phyloP scores from a whole-genome alignment of 2,113 vertebrate species.

The Illadopsis cleaveri region DNA sequence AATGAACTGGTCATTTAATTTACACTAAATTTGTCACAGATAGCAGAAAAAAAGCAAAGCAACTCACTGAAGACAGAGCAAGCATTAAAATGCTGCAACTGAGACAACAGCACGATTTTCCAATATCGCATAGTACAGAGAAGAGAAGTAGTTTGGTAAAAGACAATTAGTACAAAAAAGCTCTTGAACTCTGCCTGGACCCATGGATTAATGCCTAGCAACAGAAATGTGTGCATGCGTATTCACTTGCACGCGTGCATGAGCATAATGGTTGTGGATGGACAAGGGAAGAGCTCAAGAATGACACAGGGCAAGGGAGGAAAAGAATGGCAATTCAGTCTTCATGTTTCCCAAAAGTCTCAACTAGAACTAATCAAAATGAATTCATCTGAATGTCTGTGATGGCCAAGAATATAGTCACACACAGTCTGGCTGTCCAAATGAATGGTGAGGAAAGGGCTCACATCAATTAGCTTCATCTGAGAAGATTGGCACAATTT shows the following conservation, averaged over 20 bases:
- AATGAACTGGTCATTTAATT: slow-evolving; percentile 67
- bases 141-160: slow-evolving; percentile 27
- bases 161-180: slow-evolving; percentile 23
- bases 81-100: slow-evolving; percentile 11
- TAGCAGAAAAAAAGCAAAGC: slow-evolving; percentile 36
- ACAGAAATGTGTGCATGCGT: not conserved
- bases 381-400: slow-evolving; percentile 56
- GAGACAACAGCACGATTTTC: slow-evolving; percentile 18
- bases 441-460: slow-evolving; percentile 58
- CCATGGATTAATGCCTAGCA: slow-evolving; percentile 6
- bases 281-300: not conserved
- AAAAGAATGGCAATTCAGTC: not conserved
- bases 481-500: slow-evolving; percentile 61
- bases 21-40: slow-evolving; percentile 53
- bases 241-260: not conserved
- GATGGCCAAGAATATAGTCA: slow-evolving; percentile 65
- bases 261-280: not conserved
- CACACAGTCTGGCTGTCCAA: slow-evolving; percentile 61
- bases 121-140: not conserved
- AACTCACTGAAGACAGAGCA: slow-evolving; percentile 33
- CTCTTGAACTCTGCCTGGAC: slow-evolving; percentile 8
- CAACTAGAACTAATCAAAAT: slow-evolving; percentile 58
- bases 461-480: slow-evolving; percentile 63
- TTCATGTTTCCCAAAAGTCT: slow-evolving; percentile 51
- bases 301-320: not conserved